Percentiles rank a stretch among this genome's conserved stretches.
Evolutionary conservation across 2,113 vertebrate genomes (phyloP).

Genomic region (Thryonomys swinderianus): DNA sequence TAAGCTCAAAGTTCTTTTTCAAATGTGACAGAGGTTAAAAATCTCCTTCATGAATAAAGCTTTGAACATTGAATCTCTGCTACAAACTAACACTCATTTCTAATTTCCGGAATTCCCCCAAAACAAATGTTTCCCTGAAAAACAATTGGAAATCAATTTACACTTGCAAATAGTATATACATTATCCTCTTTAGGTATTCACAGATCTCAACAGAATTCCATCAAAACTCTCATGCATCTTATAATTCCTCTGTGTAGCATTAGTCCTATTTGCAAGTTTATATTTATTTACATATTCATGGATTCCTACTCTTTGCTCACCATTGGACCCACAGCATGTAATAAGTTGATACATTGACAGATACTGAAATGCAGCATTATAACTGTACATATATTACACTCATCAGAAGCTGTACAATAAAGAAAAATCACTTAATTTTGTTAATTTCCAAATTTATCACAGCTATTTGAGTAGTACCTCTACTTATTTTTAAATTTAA

Average conservation of each 20-base stretch:
- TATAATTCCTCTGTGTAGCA: background rate
- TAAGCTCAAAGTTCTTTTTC: constrained; percentile 1
- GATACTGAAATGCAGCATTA: background rate
- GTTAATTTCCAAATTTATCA: background rate
- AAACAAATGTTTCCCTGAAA: constrained; percentile 8
- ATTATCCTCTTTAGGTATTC: background rate
- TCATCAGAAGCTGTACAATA: background rate
- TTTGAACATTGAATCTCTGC: background rate
- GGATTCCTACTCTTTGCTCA: background rate
- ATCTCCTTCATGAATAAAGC: background rate
- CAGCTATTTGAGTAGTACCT: background rate
- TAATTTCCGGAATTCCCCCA: background rate
- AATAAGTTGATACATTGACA: background rate
- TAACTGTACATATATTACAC: background rate
- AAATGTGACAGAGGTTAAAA: constrained; percentile 5
- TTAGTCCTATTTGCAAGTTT: background rate
- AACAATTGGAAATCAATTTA: background rate
- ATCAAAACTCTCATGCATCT: background rate
- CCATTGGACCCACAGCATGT: background rate
- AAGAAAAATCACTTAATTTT: background rate
- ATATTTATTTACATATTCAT: background rate
- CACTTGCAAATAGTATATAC: background rate
- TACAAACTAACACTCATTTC: background rate
- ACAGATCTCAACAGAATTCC: background rate
- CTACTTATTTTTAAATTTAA: constrained; percentile 23